Percentiles rank a stretch among this genome's conserved stretches.
Evolutionary conservation across 2,888 invertebrate genomes (phyloP).

Genomic region (Lycocerus yunnanus): DNA sequence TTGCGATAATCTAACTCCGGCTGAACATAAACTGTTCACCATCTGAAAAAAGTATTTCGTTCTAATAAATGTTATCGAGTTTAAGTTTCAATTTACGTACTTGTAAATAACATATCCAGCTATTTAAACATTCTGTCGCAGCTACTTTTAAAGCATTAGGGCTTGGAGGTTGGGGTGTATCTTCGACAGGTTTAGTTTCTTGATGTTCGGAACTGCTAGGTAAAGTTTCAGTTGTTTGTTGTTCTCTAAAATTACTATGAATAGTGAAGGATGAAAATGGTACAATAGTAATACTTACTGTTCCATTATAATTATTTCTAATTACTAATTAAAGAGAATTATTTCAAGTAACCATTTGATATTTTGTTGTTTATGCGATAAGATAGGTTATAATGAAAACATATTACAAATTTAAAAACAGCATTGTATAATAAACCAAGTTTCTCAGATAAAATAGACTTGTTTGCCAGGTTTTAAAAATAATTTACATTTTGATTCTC

Average conservation of each 20-base stretch:
- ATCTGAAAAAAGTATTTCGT: slow-evolving; percentile 54
- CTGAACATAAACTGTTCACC: slow-evolving; percentile 66
- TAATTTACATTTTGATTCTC: background rate
- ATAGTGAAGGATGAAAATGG: background rate
- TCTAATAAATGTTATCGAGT: background rate
- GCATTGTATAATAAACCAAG: background rate
- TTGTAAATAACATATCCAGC: slow-evolving; percentile 56
- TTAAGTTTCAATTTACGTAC: slow-evolving; percentile 34
- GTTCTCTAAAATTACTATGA: background rate
- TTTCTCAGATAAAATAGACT: background rate
- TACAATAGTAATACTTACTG: background rate
- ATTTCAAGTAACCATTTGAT: background rate
- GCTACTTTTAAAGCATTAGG: slow-evolving; percentile 55
- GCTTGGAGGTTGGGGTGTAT: slow-evolving; percentile 50
- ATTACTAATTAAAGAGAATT: background rate
- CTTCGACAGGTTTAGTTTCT: slow-evolving; percentile 36
- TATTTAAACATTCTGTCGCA: slow-evolving; percentile 55
- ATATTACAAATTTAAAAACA: background rate
- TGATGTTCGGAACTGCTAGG: slow-evolving; percentile 29
- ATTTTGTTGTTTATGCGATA: background rate
- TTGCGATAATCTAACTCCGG: slow-evolving; percentile 66
- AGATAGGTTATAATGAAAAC: background rate
- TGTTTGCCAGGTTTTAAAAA: background rate
- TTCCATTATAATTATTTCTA: background rate
- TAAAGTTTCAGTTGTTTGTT: background rate